Percentiles rank a stretch among this genome's conserved stretches.
Evolutionary conservation across 2,888 invertebrate genomes (phyloP).

Genomic region (Hemistola chrysoprasaria): DNA sequence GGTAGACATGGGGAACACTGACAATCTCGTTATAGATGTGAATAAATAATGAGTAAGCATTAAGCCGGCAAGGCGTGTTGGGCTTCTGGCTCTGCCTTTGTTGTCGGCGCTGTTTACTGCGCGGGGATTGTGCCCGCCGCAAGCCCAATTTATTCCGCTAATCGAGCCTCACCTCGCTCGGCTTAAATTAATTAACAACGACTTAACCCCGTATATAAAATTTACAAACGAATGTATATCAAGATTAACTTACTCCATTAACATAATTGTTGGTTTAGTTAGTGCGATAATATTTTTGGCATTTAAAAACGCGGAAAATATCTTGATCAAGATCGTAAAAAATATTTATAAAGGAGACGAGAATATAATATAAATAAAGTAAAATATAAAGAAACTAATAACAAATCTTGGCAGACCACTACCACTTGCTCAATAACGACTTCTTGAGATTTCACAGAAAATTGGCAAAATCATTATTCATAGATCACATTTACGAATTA

Average conservation of each 20-base stretch:
- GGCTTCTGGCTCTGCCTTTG: slow-evolving; percentile 60
- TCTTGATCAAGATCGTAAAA: too few relatives aligned
- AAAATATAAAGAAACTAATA: too few relatives aligned
- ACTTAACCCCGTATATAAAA: slow-evolving; percentile 57
- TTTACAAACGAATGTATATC: slow-evolving; percentile 38
- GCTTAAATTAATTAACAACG: slow-evolving; percentile 74
- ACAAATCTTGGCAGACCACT: too few relatives aligned
- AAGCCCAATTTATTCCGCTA: slow-evolving; percentile 77
- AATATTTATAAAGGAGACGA: too few relatives aligned
- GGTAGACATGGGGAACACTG: slow-evolving; percentile 62
- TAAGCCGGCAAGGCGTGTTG: slow-evolving; percentile 59
- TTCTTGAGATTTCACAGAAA: slow-evolving; percentile 12
- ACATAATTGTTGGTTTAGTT: too few relatives aligned
- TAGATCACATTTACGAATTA: slow-evolving; percentile 8
- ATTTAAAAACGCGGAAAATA: too few relatives aligned
- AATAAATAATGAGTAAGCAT: slow-evolving; percentile 80
- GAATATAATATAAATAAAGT: too few relatives aligned
- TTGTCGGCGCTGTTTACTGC: slow-evolving; percentile 71
- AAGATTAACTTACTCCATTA: slow-evolving; percentile 19
- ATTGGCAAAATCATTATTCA: slow-evolving; percentile 14
- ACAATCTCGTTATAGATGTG: slow-evolving; percentile 79
- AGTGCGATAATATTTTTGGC: too few relatives aligned
- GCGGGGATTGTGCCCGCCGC: slow-evolving; percentile 65
- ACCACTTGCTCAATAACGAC: too few relatives aligned
- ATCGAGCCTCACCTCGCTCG: slow-evolving; percentile 69